Base-by-base conservation (phyloP, 2,888 invertebrate species). In the Hipparchia semele region DNA sequence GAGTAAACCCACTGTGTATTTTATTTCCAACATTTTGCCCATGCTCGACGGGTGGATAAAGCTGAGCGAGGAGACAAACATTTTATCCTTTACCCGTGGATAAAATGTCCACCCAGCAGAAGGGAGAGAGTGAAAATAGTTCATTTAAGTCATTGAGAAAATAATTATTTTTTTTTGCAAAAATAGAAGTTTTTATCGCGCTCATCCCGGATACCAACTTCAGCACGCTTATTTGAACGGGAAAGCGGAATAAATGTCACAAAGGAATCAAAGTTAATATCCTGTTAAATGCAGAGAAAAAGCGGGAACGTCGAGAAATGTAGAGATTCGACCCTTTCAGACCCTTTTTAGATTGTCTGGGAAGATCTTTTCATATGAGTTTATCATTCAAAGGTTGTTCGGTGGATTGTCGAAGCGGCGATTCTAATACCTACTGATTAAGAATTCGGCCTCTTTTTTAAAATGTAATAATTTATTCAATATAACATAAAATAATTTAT, bases 241-340 rank as follows among this genome's bases (percentile, higher is more conserved):
- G n/a, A 61, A 61, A 45, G 6, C 12, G 49, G 23, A 9, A 64
- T 49, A 23, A 64, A 64, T 23, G n/a, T 23, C 23, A 2, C 62
- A 13, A 62, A 61, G 45, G 7, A 62, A 46, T 62, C 62, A 62
- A 62, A 13, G 62, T 49, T 46, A 45, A 62, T 49, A 62, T 64
- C 49, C 49, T 64, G 13, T 64, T 49, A 49, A 64, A 51, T 9
- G 49, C 49, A 8, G 49, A 23, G 49, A 64, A 51, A 46, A 49
- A 23, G 10, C 23, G 8, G 23, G 51, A 7, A 49, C 10, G 49
- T 6, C 64, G n/a, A 64, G 13, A 13, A 64, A 49, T 51, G 23
- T 51, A 9, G 49, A 49, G 61, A 33, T 8, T 39, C 2, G 64
- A 64, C 49, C 64, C 49, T 64, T 64, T 51, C 8, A 23, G 64